Conservation (phyloP, 64 coral and sea anemone species). For the Montipora efflorescens region DNA sequence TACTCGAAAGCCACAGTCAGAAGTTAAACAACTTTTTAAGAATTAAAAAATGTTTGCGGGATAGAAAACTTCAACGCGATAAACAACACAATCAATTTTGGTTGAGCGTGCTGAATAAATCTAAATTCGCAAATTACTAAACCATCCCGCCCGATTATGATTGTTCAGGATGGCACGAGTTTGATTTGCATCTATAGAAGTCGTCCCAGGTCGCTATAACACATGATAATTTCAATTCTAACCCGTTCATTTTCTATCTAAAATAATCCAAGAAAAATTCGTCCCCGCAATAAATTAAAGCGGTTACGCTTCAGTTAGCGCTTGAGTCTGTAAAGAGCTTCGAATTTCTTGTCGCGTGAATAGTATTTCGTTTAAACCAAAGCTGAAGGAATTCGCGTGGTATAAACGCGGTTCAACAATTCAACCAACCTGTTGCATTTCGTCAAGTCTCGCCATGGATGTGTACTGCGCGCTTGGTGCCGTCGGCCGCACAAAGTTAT, state of each 20-base stretch:
- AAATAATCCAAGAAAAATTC: neutral
- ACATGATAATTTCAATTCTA: neutral
- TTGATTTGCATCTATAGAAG: neutral
- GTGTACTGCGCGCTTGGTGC: neutral
- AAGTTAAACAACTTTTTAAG: neutral
- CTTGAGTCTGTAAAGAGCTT: neutral
- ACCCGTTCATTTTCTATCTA: neutral
- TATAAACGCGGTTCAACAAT: neutral
- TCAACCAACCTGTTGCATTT: constrained; percentile 40
- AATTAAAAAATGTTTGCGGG: neutral
- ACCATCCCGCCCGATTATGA: neutral
- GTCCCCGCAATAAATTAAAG: neutral
- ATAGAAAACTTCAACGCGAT: constrained; percentile 13
- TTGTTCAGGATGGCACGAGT: neutral
- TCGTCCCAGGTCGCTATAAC: neutral
- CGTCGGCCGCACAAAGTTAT: constrained; percentile 33
- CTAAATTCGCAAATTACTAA: neutral
- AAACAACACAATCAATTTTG: constrained; percentile 21
- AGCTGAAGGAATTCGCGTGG: constrained; percentile 16
- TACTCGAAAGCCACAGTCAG: neutral
- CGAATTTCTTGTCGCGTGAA: neutral
- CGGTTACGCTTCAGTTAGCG: neutral
- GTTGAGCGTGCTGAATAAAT: neutral
- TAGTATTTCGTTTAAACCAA: neutral
- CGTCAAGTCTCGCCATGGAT: constrained; percentile 20